These are phyloP conservation scores for Escarpia spicata DNA, from an alignment of 2,888 invertebrate genomes.

Conservation along the genomic window DNA sequence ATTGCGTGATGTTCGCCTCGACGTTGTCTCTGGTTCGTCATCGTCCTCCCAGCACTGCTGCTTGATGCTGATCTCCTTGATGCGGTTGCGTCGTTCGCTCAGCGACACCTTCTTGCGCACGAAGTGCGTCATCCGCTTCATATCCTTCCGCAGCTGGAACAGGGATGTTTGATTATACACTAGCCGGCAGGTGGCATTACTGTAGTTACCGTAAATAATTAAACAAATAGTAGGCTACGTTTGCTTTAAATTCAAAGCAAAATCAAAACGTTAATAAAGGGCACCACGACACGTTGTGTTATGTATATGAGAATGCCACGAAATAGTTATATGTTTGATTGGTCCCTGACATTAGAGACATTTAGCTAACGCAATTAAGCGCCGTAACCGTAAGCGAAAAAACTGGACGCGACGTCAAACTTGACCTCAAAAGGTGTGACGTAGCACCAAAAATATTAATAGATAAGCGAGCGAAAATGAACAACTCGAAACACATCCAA, in stretches of 20 bases:
- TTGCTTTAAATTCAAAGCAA: neutral
- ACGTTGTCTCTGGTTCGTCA: neutral
- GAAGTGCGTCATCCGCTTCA: neutral
- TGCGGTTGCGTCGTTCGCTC: neutral
- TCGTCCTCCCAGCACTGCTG: neutral
- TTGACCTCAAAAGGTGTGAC: no score
- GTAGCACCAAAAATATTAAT: no score
- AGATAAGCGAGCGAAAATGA: no score
- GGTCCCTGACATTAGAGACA: no score
- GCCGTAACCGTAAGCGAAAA: no score
- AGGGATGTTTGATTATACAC: neutral
- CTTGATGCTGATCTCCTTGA: neutral
- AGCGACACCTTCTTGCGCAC: neutral
- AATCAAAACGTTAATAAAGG: no score
- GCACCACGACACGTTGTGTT: no score
- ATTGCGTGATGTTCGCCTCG: neutral
- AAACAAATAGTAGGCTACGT: neutral
- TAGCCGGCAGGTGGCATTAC: neutral
- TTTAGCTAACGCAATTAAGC: no score
- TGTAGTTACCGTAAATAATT: neutral
- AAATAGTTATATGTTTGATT: no score
- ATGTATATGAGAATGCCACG: no score
- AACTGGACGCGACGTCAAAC: no score
- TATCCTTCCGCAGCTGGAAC: neutral
- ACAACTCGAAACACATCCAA: no score